phyloP scores from a whole-genome alignment of 2,888 invertebrate genomes.

The Dugesia japonica region DNA sequence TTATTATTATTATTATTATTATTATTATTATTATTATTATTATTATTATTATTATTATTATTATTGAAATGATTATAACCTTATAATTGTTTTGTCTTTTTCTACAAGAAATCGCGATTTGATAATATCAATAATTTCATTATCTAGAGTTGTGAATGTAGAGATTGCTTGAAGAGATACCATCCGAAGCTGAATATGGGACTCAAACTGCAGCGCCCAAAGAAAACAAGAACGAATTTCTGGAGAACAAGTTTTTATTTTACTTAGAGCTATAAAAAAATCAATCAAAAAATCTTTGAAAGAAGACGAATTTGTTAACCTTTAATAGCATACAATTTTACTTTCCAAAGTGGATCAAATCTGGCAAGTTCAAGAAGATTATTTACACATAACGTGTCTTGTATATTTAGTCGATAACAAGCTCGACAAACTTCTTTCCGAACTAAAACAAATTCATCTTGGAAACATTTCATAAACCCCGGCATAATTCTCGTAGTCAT shows the following conservation, averaged over 20 bases:
- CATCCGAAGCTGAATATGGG: neutral
- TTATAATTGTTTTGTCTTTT: neutral
- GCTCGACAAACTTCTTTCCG: conserved; percentile 44
- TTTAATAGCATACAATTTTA: conserved; percentile 47
- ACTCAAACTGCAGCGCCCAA: neutral
- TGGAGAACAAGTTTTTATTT: neutral
- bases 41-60: no score
- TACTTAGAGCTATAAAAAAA: neutral
- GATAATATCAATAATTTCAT: neutral
- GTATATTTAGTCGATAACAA: conserved; percentile 41
- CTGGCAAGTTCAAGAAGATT: conserved; percentile 43
- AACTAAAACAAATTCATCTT: conserved; percentile 45
- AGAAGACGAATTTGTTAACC: conserved; percentile 37
- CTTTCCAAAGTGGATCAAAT: conserved; percentile 46
- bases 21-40: no score
- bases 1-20: no score
- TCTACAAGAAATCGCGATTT: neutral
- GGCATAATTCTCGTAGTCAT: conserved; percentile 48
- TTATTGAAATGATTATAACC: neutral
- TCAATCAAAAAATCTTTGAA: neutral
- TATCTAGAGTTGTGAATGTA: neutral
- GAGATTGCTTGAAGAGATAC: neutral
- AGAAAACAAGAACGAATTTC: neutral
- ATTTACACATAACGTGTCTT: conserved; percentile 41
- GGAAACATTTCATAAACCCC: conserved; percentile 44